Percentiles rank a stretch among this genome's conserved stretches.
phyloP scores from a whole-genome alignment of 2,888 invertebrate species.

The Epinotia bilunana region DNA sequence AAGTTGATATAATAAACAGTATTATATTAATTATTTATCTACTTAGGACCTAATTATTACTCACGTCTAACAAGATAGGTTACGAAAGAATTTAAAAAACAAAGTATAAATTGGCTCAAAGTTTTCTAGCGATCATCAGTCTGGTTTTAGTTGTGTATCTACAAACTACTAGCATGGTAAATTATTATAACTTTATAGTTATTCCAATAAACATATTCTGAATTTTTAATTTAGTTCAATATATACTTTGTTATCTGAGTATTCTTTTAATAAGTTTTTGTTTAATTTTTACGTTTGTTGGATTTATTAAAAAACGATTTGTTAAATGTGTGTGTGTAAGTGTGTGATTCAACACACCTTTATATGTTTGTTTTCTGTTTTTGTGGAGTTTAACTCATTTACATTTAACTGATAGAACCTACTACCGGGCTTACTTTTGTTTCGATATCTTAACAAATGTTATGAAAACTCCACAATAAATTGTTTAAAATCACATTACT shows the following conservation, averaged over 20 bases:
- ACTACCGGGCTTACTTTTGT: too few relatives aligned
- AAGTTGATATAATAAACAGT: conserved; percentile 7
- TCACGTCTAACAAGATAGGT: conserved; percentile 13
- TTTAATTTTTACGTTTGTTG: not conserved
- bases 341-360: too few relatives aligned
- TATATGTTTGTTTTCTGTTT: too few relatives aligned
- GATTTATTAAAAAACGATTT: not conserved
- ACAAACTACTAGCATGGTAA: conserved; percentile 32
- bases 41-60: conserved; percentile 11
- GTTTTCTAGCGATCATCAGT: conserved; percentile 17
- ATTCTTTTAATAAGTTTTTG: not conserved
- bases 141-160: not conserved
- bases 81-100: conserved; percentile 26
- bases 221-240: conserved; percentile 15
- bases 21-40: conserved; percentile 13
- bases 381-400: too few relatives aligned
- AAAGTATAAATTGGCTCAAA: conserved; percentile 28
- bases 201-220: not conserved
- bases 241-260: not conserved
- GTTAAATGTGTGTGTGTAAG: not conserved
- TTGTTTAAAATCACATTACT: not conserved
- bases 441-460: too few relatives aligned
- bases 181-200: not conserved
- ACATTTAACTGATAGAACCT: too few relatives aligned
- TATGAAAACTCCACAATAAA: not conserved